Base-by-base conservation (phyloP, 2,797 vertebrate genomes). In the Trematomus bernacchii region DNA sequence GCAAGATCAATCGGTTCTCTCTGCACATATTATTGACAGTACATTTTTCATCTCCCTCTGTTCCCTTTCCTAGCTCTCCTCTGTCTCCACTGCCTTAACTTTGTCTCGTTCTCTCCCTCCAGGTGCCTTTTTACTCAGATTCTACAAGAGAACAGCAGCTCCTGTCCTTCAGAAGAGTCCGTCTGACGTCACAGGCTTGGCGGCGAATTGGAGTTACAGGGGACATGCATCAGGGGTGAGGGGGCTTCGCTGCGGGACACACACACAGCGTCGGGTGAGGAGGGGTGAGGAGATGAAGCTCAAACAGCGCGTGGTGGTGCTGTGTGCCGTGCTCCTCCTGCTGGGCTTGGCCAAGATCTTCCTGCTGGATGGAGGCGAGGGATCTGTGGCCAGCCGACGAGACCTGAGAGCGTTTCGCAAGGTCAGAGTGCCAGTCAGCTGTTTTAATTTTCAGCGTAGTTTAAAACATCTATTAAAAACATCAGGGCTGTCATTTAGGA, bases 311-410 rank as follows among this genome's bases (percentile, higher is more conserved):
- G 94, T 99, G 42, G 97, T 97, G 91, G 94, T 99, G 79, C 92
- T 99, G 91, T 97, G 96, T 82, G 96, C 97, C 80, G 96, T 99
- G 68, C 96, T 99, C 1, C 96, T 99, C 87, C 96, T 99, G 93
- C 97, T 99, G 81, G 98, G 98, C 88, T 96, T 99, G 92, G 98
- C 97, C 72, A 99, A 99, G 94, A 97, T 99, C 85, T 98, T 99
- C 92, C 95, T 99, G 87, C 94, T 99, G 76, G 98, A 99, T 82
- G 98, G 98, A 87, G 94, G 98, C 54, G 98, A 99, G 83, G 96
- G 97, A 0, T 98, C 98, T 0, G 97, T 96, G 0, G 94, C 98
- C 74, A 97, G 96, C 86, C 95, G 98, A 3, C 95, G 97, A 76
- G 98, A 99, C 92, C 97, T 98, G 89, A 94, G 96, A 12, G 95